Evolutionary conservation across 2,888 invertebrate genomes (phyloP).

Genomic region (Orthosia gracilis): DNA sequence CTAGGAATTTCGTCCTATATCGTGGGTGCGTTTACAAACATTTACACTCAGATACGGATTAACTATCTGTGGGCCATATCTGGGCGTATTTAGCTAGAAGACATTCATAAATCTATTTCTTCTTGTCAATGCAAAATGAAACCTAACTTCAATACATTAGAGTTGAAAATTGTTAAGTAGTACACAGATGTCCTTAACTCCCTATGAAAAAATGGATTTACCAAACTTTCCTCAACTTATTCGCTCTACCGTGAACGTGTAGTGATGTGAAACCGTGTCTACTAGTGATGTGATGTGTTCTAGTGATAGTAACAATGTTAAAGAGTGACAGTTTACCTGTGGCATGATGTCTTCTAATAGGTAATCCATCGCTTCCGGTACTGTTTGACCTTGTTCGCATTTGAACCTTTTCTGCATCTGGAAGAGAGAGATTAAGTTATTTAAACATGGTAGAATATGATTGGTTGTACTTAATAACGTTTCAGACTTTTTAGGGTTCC

Average conservation of each 20-base stretch:
- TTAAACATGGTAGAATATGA: no score
- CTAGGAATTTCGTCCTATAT: no score
- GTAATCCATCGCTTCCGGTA: conserved; percentile 91
- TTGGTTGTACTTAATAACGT: no score
- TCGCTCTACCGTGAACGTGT: conserved; percentile 29
- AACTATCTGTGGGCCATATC: no score
- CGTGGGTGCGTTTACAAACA: no score
- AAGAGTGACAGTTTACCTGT: conserved; percentile 80
- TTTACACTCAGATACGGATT: no score
- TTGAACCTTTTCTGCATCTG: conserved; percentile 90
- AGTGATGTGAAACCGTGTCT: conserved; percentile 43
- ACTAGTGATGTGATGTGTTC: conserved; percentile 43
- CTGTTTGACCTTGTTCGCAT: conserved; percentile 91
- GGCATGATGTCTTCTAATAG: conserved; percentile 91
- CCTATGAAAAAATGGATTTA: neutral
- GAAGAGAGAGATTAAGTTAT: conserved; percentile 67
- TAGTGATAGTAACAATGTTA: conserved; percentile 6
- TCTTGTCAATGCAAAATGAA: neutral
- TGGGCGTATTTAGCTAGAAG: neutral
- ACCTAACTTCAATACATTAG: fast-evolving
- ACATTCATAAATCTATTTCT: neutral
- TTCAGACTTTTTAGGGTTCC: no score
- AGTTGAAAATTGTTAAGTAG: neutral
- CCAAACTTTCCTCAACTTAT: conserved; percentile 8
- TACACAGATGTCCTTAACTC: neutral